These are phyloP conservation scores for Branchellion lobata DNA, from an alignment of 2,888 invertebrate species.

Conservation along the genomic window DNA sequence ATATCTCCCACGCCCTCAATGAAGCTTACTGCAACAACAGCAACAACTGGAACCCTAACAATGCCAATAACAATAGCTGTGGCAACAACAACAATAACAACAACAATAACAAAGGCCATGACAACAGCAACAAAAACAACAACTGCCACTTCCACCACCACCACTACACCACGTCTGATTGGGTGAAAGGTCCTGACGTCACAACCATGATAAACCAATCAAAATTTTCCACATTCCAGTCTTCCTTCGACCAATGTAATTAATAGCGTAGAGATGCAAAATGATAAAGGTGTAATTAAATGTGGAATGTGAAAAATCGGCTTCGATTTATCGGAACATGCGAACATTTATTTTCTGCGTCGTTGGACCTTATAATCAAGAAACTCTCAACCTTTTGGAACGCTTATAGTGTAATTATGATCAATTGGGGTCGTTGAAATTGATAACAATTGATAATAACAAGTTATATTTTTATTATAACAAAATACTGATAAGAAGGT, in stretches of 20 bases:
- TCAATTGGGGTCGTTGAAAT: not conserved
- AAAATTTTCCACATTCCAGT: slow-evolving; percentile 11
- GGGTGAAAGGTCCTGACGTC: not conserved
- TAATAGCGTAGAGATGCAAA: not conserved
- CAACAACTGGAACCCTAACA: not conserved
- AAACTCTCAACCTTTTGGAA: not conserved
- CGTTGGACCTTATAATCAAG: too few species aligned
- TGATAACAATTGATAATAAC: too few species aligned
- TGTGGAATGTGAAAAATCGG: not conserved
- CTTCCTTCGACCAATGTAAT: not conserved
- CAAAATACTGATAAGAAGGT: too few species aligned
- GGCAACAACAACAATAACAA: not conserved
- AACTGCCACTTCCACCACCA: not conserved
- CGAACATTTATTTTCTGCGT: not conserved
- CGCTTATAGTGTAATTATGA: not conserved
- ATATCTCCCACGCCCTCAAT: not conserved
- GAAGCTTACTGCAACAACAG: not conserved
- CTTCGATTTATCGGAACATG: not conserved
- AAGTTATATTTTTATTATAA: too few species aligned
- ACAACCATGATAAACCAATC: not conserved
- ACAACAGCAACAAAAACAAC: not conserved
- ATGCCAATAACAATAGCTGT: not conserved
- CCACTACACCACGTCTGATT: slow-evolving; percentile 4
- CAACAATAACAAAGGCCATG: not conserved
- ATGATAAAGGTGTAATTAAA: slow-evolving; percentile 8